phyloP scores from a whole-genome alignment of 2,797 vertebrate genomes.

The Tokudaia tokunoshimensis region DNA sequence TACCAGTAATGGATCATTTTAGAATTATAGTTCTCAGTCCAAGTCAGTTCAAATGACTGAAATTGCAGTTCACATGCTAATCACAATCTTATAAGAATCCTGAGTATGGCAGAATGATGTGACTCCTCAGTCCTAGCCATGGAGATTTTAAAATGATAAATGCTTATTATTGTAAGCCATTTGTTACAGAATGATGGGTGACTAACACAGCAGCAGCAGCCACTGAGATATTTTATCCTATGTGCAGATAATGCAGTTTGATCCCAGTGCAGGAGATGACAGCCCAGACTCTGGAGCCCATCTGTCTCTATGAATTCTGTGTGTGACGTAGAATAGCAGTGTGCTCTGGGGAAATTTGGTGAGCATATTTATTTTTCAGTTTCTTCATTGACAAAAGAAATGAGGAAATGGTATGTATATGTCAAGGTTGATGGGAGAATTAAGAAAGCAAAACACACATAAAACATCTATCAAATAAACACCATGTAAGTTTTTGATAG shows the following conservation, averaged over 20 bases:
- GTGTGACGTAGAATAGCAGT: not conserved
- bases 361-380: not conserved
- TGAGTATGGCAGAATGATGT: not conserved
- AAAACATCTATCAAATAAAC: not conserved
- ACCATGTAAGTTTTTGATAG: not conserved
- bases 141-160: conserved; percentile 40
- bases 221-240: not conserved
- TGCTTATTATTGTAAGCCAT: conserved; percentile 24
- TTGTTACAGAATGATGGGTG: not conserved
- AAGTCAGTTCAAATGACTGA: not conserved
- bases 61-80: conserved; percentile 1
- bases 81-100: not conserved
- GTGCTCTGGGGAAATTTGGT: not conserved
- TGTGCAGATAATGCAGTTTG: not conserved
- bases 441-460: conserved; percentile 8
- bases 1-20: not conserved
- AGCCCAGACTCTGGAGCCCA: not conserved
- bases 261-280: not conserved
- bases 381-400: conserved; percentile 39
- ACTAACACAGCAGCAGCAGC: not conserved
- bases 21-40: not conserved
- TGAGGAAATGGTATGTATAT: not conserved
- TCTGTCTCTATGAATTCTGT: not conserved
- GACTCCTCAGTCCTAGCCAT: not conserved
- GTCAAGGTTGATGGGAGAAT: not conserved